A percentile compares a stretch with the other conserved stretches of the same genome.
phyloP scores from a whole-genome alignment of 2,797 vertebrate genomes.

The Oreortyx pictus region DNA sequence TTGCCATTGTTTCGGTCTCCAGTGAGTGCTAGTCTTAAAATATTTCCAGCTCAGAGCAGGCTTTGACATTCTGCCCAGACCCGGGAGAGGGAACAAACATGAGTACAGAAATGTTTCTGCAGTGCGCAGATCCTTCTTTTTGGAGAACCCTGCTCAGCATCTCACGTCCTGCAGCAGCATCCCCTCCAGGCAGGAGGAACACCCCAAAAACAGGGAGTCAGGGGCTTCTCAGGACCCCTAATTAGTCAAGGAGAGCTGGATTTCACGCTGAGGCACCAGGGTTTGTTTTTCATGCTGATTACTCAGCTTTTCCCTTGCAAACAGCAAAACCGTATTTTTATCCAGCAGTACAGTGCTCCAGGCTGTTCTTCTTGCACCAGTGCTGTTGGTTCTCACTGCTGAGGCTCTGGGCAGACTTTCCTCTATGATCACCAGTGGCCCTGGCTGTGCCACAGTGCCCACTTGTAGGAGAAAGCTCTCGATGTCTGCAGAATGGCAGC shows the following conservation, averaged over 20 bases:
- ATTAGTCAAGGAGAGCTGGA: background rate
- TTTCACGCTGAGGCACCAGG: fast-evolving
- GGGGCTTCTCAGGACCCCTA: fast-evolving
- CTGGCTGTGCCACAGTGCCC: background rate
- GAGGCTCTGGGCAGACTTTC: background rate
- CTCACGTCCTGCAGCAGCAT: fast-evolving
- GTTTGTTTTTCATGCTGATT: background rate
- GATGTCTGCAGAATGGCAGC: background rate
- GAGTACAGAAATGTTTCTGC: conserved; percentile 51
- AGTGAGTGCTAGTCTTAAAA: conserved; percentile 68
- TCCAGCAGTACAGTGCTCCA: fast-evolving
- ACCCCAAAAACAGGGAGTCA: background rate
- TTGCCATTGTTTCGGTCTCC: conserved; percentile 69
- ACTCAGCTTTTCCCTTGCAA: background rate
- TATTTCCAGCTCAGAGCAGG: conserved; percentile 70
- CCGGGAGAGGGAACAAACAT: conserved; percentile 46
- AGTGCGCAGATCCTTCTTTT: conserved; percentile 13
- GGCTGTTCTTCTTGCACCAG: background rate
- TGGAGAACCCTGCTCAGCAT: background rate
- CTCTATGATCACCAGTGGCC: background rate
- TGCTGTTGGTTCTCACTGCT: background rate
- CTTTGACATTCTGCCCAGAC: conserved; percentile 73
- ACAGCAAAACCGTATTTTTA: background rate
- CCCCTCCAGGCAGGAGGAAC: background rate
- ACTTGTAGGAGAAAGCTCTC: background rate